Evolutionary conservation across 2,888 invertebrate genomes (phyloP), one percentile per base, ranked within the genome.

Genomic region (Tortricodes alternella): DNA sequence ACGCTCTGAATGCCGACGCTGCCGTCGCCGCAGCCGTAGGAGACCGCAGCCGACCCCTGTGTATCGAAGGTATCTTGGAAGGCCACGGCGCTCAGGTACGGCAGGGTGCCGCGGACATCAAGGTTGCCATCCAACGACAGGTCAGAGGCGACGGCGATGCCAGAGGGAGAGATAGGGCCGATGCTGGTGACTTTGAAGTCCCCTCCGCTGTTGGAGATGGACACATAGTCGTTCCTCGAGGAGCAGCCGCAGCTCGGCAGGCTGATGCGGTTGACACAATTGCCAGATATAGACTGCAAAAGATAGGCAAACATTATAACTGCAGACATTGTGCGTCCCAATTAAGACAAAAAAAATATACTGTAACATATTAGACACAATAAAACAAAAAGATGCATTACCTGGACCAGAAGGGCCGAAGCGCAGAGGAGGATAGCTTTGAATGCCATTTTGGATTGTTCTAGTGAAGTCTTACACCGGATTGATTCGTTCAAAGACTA

Each of bases 141-240:
- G 49, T 83, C 78, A 3, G 83, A 80, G 4, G 69, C 27, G 3
- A 78, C 72, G 7, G 71, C 66, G 2, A 83, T 62, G 3, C 75
- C 73, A 0, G 67, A 67, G 0, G 80, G 78, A 0, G 70, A 53
- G 19, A 72, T 67, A 2, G 73, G 60, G 2, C 74, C 66, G 19
- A 61, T 59, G 60, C 68, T 69, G 44, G 64, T 58, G 3, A 69
- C 68, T 2, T 59, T 15, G 5, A 58, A 34, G 8, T 13, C 35
- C 6, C 55, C 59, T 21, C 53, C 46, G 24, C 32, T 50, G 43
- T 44, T 56, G 56, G 43, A 18, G 27, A 43, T n/a, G 7, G 24
- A 1, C 0, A 8, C 2, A 8, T 23, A 23, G 1, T 19, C 19
- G 16, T n/a, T 18, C 6, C 1, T n/a, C 43, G 8, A 19, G 32